Evolutionary conservation across 1,140 invertebrate genomes (phyloP).

Genomic region (Trinorchestia longiramus): DNA sequence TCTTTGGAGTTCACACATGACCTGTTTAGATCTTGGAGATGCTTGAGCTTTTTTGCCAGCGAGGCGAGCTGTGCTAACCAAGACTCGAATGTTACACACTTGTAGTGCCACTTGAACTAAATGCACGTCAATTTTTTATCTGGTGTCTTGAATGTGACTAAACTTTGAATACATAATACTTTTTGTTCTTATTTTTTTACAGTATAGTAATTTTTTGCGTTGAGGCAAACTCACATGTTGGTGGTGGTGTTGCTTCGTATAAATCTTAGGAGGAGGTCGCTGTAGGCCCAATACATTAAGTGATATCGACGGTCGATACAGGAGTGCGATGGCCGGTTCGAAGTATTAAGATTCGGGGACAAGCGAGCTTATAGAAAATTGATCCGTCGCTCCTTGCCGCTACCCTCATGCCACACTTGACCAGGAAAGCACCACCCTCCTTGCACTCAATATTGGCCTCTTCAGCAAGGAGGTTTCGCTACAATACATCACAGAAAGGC

Average conservation of each 20-base stretch:
- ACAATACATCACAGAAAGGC: background rate
- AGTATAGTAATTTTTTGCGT: background rate
- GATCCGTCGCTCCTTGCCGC: background rate
- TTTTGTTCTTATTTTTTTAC: background rate
- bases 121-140: background rate
- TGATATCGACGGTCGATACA: background rate
- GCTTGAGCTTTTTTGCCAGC: background rate
- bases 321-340: background rate
- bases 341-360: background rate
- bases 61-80: background rate
- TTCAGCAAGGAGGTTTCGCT: background rate
- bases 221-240: background rate
- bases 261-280: background rate
- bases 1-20: background rate
- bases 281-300: background rate
- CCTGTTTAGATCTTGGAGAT: background rate
- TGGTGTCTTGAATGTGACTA: background rate
- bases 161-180: background rate
- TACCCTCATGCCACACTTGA: background rate
- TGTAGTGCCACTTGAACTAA: background rate
- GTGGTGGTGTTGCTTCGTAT: background rate
- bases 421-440: background rate
- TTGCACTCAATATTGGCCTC: background rate
- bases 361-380: background rate
- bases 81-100: background rate